Conservation (phyloP, 2,888 invertebrate genomes). For the Choreutis nemorana region DNA sequence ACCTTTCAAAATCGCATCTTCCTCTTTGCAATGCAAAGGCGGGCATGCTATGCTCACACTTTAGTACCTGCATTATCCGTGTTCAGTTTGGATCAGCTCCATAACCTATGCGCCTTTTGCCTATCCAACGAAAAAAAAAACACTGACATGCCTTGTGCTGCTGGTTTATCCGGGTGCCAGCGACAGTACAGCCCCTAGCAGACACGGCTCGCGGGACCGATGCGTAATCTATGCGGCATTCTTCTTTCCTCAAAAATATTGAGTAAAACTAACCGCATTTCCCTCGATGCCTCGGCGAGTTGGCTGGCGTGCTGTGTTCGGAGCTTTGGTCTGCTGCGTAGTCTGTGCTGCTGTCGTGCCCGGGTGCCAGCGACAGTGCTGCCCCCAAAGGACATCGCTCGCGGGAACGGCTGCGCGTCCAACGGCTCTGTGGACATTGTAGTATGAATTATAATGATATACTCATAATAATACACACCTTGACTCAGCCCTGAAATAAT, state of each 20-base stretch:
- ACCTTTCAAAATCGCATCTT: too few species aligned
- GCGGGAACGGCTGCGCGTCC: constrained; percentile 77
- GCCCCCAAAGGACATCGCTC: constrained; percentile 68
- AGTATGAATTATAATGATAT: too few species aligned
- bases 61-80: constrained; percentile 79
- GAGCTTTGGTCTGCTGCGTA: constrained; percentile 86
- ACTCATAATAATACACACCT: too few species aligned
- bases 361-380: constrained; percentile 52
- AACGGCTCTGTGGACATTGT: constrained; percentile 78
- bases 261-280: constrained; percentile 39
- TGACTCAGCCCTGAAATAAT: too few species aligned
- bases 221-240: neutral
- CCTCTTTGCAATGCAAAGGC: too few species aligned
- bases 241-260: constrained; percentile 4
- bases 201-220: constrained; percentile 74
- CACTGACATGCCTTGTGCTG: too few species aligned
- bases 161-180: constrained; percentile 66
- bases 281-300: constrained; percentile 68
- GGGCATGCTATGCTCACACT: too few species aligned
- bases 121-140: too few species aligned
- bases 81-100: constrained; percentile 85
- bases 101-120: too few species aligned
- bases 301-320: constrained; percentile 81
- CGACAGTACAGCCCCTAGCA: constrained; percentile 48
- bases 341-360: constrained; percentile 73